A percentile compares a stretch with the other conserved stretches of the same genome.
These are phyloP conservation scores for Priocnemis perturbator DNA, from an alignment of 2,888 invertebrate species.

Conservation along the genomic window DNA sequence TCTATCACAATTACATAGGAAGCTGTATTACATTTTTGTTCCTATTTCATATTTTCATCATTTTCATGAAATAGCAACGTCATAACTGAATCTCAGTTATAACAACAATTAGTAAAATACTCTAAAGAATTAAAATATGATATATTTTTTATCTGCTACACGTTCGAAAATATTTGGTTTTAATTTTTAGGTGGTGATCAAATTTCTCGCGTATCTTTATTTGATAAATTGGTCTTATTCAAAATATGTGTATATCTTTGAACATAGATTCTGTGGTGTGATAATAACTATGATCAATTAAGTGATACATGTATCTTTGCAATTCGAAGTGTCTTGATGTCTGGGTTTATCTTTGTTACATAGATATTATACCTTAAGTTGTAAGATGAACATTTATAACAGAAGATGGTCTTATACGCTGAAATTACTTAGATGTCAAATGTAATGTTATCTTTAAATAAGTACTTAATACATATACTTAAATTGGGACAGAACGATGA, in stretches of 20 bases:
- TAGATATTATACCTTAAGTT: too few species aligned
- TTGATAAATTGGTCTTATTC: conserved; percentile 2
- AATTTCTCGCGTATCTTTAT: conserved; percentile 7
- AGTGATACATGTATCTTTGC: too few species aligned
- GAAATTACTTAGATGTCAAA: not conserved
- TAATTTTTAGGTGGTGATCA: conserved; percentile 13
- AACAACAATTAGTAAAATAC: conserved; percentile 63
- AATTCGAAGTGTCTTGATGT: too few species aligned
- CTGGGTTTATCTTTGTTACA: too few species aligned
- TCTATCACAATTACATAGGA: conserved; percentile 69
- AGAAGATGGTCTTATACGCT: not conserved
- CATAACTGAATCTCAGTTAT: conserved; percentile 37
- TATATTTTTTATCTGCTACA: conserved; percentile 40
- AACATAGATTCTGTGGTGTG: too few species aligned
- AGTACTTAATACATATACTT: too few species aligned
- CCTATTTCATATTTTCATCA: conserved; percentile 21
- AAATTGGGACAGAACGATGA: too few species aligned
- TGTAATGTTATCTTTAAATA: too few species aligned
- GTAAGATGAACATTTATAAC: too few species aligned
- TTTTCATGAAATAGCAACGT: conserved; percentile 31
- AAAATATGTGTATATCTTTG: conserved; percentile 1
- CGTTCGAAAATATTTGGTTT: conserved; percentile 41
- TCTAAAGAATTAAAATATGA: conserved; percentile 62
- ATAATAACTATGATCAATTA: too few species aligned
- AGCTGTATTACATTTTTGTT: conserved; percentile 49